Conservation (phyloP, 1,140 invertebrate species). For the Drosophila lowei region DNA sequence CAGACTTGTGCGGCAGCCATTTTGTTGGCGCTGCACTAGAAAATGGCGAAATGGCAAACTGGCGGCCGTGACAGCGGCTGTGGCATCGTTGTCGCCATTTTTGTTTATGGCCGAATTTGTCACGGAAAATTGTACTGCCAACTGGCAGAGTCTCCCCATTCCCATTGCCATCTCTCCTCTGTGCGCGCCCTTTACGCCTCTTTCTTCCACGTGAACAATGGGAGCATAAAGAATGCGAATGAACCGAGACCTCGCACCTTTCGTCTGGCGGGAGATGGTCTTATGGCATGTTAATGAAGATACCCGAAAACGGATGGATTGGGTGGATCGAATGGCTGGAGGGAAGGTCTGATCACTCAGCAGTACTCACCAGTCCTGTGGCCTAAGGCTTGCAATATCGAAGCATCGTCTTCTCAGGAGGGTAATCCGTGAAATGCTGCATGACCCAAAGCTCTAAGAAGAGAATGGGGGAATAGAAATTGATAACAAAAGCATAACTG, state of each 20-base stretch:
- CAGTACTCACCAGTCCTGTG: conserved; percentile 40
- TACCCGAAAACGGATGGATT: not conserved
- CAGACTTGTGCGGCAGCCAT: conserved; percentile 63
- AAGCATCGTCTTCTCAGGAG: too few relatives aligned
- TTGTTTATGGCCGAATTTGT: conserved; percentile 73
- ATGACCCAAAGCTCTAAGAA: not conserved
- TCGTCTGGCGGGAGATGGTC: conserved; percentile 28
- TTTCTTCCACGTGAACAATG: conserved; percentile 47
- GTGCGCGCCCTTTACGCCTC: not conserved
- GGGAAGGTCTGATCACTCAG: conserved; percentile 45
- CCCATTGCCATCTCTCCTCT: conserved; percentile 3
- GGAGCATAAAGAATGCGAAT: conserved; percentile 58
- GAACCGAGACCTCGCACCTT: conserved; percentile 49
- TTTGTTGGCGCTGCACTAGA: conserved; percentile 70
- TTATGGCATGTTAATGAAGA: conserved; percentile 61
- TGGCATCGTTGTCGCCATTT: conserved; percentile 62
- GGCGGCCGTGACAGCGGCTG: conserved; percentile 4
- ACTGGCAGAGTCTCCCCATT: conserved; percentile 22
- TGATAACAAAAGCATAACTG: conserved; percentile 51
- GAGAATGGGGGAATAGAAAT: conserved; percentile 17
- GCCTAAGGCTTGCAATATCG: conserved; percentile 21
- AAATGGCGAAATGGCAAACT: conserved; percentile 40
- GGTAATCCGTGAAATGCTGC: not conserved
- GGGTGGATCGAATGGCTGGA: conserved; percentile 3
- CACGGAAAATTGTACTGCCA: conserved; percentile 72